A percentile compares a stretch with the other conserved stretches of the same genome.
phyloP scores from a whole-genome alignment of 2,888 invertebrate genomes.

The Ormyrus nitidulus region DNA sequence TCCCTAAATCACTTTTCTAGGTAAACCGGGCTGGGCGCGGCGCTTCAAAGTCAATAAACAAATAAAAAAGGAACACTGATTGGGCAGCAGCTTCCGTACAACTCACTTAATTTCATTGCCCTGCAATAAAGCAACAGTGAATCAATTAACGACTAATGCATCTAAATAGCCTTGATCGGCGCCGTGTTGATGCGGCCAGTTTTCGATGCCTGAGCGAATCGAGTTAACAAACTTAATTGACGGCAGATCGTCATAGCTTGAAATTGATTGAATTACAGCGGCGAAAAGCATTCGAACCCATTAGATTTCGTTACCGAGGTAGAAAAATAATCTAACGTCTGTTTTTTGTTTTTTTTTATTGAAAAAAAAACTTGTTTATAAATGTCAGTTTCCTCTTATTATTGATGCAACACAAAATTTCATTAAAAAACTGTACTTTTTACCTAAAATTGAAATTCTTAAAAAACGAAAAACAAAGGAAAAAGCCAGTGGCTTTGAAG shows the following conservation, averaged over 20 bases:
- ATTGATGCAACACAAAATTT: neutral
- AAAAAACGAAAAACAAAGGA: neutral
- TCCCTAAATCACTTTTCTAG: no score
- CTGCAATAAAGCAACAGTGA: neutral
- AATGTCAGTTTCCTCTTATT: neutral
- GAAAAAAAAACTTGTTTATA: neutral
- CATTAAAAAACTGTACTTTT: neutral
- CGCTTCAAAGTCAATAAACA: no score
- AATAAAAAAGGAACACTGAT: no score
- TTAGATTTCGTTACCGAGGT: neutral
- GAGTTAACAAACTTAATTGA: constrained; percentile 19
- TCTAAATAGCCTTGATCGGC: neutral
- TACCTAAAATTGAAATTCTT: neutral
- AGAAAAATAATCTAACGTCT: no score
- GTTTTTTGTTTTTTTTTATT: neutral
- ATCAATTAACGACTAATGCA: constrained; percentile 17
- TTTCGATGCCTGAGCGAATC: constrained; percentile 5
- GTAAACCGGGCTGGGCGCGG: no score
- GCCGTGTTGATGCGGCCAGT: neutral
- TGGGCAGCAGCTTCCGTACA: no score
- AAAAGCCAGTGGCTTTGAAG: neutral
- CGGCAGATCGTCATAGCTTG: neutral
- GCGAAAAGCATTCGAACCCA: neutral
- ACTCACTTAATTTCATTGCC: no score
- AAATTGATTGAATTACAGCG: constrained; percentile 26